Conservation (phyloP, 2,888 invertebrate genomes). For the Cheiracanthium punctorium region DNA sequence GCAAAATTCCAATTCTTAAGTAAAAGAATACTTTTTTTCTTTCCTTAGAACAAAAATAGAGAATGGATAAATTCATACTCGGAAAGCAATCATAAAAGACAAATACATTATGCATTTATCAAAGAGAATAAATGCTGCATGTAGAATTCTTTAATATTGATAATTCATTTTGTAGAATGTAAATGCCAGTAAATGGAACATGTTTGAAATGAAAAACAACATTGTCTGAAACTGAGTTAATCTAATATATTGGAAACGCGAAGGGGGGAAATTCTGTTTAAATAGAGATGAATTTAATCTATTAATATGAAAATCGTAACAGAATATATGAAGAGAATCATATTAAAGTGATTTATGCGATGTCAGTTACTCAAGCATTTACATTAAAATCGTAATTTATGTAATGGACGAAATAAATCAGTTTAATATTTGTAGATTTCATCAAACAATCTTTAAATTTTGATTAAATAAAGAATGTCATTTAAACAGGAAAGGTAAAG, state of each 20-base stretch:
- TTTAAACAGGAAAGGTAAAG: no score
- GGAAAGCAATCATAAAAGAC: slow-evolving; percentile 9
- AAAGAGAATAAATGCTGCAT: not conserved
- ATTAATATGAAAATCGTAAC: no score
- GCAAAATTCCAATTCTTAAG: not conserved
- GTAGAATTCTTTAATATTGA: not conserved
- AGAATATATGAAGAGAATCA: no score
- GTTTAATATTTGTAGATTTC: no score
- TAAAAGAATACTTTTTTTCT: not conserved
- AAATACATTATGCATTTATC: slow-evolving; percentile 1
- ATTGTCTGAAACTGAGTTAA: not conserved
- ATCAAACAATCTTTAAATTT: no score
- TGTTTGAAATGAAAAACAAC: not conserved
- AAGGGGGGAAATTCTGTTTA: no score
- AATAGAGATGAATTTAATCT: no score
- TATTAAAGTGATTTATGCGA: no score
- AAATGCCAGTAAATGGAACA: not conserved
- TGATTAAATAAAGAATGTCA: no score
- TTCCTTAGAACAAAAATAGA: not conserved
- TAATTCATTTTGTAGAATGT: not conserved
- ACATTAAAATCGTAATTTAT: no score
- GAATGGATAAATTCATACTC: not conserved
- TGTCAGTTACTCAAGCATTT: no score
- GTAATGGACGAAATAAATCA: no score
- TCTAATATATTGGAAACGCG: not conserved